Percentiles rank a stretch among this genome's conserved stretches.
These are phyloP conservation scores for Drosophila helvetica DNA, from an alignment of 2,888 invertebrate genomes.

Conservation along the genomic window DNA sequence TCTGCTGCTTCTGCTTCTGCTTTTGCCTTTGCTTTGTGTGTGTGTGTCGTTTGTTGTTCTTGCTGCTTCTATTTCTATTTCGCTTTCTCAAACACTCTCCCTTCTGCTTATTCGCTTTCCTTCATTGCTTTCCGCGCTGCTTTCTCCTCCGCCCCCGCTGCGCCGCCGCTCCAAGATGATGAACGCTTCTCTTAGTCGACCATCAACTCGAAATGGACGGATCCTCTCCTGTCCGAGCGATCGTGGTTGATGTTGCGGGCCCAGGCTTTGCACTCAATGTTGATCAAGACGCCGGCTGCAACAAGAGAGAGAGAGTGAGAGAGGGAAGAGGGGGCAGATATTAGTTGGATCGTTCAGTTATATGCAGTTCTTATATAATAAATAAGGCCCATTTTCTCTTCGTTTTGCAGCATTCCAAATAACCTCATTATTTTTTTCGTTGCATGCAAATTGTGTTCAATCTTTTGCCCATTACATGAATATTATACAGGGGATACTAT, in stretches of 20 bases:
- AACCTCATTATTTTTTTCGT: neutral
- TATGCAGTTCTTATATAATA: neutral
- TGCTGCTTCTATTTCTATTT: conserved; percentile 12
- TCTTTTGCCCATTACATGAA: neutral
- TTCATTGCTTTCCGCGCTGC: conserved; percentile 10
- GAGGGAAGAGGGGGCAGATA: neutral
- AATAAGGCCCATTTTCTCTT: neutral
- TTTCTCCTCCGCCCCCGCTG: conserved; percentile 4
- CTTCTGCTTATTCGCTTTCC: conserved; percentile 17
- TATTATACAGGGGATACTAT: neutral
- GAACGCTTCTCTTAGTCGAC: conserved; percentile 88
- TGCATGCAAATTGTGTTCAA: neutral
- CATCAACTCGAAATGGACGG: conserved; percentile 97
- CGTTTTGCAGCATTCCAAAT: neutral
- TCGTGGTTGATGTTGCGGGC: conserved; percentile 94
- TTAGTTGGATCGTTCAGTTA: neutral
- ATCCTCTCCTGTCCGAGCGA: conserved; percentile 94
- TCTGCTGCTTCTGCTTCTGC: conserved; percentile 38
- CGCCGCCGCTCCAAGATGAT: conserved; percentile 9
- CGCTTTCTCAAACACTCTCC: conserved; percentile 5
- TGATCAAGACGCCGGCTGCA: conserved; percentile 93
- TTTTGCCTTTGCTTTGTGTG: conserved; percentile 45
- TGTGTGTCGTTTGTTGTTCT: conserved; percentile 48
- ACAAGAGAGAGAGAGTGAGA: neutral
- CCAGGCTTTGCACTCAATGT: conserved; percentile 97